Evolutionary conservation across 2,797 vertebrate genomes (phyloP).

Genomic region (Sebastolobus altivelis): DNA sequence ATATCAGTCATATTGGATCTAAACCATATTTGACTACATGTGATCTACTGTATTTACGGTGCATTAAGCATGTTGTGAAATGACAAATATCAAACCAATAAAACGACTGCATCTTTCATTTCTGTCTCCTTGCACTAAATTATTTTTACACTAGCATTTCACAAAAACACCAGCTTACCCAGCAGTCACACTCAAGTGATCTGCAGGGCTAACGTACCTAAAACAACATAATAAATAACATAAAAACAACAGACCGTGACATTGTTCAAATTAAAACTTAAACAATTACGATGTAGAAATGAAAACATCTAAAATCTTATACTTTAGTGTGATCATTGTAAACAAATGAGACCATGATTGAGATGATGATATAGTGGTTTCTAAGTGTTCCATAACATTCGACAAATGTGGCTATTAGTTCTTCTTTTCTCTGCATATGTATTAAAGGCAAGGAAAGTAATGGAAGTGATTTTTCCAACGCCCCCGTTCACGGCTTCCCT

Average conservation of each 20-base stretch:
- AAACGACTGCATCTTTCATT: neutral
- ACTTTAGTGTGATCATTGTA: neutral
- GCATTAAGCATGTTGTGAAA: constrained; percentile 6
- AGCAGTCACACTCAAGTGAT: constrained; percentile 19
- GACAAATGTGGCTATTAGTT: neutral
- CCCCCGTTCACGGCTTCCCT: neutral
- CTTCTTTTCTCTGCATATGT: neutral
- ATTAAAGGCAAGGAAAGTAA: neutral
- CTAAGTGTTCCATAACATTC: neutral
- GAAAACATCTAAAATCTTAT: neutral
- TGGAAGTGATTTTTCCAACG: neutral
- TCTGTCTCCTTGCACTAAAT: constrained; percentile 7
- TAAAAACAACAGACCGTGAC: neutral
- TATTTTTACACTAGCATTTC: constrained; percentile 10
- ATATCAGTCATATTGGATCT: neutral
- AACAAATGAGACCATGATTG: constrained; percentile 19
- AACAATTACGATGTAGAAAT: neutral
- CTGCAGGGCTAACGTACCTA: neutral
- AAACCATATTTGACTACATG: neutral
- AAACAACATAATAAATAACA: constrained; percentile 19
- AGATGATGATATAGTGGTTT: neutral
- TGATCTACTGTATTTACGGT: constrained; percentile 10
- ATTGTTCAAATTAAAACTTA: neutral
- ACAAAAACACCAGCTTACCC: neutral
- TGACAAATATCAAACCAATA: constrained; percentile 18